A percentile compares a stretch with the other conserved stretches of the same genome.
These are phyloP conservation scores for Caenorhabditis parvicauda DNA, from an alignment of 2,888 invertebrate species.

Conservation along the genomic window DNA sequence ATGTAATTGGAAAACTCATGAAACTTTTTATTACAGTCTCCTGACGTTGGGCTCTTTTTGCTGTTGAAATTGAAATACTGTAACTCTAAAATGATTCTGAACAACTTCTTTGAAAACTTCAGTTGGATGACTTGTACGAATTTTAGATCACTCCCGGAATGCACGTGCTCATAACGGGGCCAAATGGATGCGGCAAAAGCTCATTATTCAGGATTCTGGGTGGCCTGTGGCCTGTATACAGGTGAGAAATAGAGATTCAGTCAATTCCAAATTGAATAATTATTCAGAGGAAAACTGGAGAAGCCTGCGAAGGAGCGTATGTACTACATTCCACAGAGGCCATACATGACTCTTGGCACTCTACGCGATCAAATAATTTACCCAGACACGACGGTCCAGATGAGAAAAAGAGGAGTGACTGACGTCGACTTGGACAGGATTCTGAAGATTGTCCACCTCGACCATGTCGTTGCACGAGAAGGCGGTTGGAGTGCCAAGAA, in stretches of 20 bases:
- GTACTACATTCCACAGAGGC: conserved; percentile 71
- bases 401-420: conserved; percentile 73
- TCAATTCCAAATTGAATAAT: background rate
- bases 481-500: conserved; percentile 67
- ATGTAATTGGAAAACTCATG: too few relatives aligned
- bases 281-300: conserved; percentile 31
- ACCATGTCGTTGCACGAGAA: conserved; percentile 65
- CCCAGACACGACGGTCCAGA: conserved; percentile 85
- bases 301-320: conserved; percentile 57
- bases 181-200: conserved; percentile 96
- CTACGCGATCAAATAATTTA: conserved; percentile 88
- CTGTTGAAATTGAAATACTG: too few relatives aligned
- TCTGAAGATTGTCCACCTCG: conserved; percentile 76
- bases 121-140: background rate
- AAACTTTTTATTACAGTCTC: too few relatives aligned
- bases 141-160: conserved; percentile 78
- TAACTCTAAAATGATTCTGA: too few relatives aligned
- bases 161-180: conserved; percentile 96
- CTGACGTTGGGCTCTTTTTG: too few relatives aligned
- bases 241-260: conserved; percentile 69
- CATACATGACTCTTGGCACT: conserved; percentile 95
- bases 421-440: conserved; percentile 78
- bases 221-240: conserved; percentile 93
- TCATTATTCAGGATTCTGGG: conserved; percentile 93
- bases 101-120: background rate